These are phyloP conservation scores for Gymnogyps californianus DNA, from an alignment of 2,113 vertebrate genomes.

Conservation along the genomic window DNA sequence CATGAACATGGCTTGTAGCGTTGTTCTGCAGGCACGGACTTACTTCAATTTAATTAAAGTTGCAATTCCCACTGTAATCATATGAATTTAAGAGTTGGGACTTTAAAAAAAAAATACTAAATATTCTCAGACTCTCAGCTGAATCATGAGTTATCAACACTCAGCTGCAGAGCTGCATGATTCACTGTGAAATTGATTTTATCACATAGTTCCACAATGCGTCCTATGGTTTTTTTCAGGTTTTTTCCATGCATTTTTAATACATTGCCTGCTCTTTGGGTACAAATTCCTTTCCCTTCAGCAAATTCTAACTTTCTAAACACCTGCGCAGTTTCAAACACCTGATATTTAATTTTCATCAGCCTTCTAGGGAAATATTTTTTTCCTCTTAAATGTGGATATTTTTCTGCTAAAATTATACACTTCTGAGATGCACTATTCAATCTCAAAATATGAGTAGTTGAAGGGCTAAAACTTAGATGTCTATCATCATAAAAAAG, in stretches of 20 bases:
- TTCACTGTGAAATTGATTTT: constrained; percentile 44
- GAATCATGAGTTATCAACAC: constrained; percentile 22
- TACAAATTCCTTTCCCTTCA: constrained; percentile 26
- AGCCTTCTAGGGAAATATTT: neutral
- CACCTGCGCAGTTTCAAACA: constrained; percentile 4
- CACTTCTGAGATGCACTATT: neutral
- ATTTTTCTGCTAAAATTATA: neutral
- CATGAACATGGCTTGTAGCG: neutral
- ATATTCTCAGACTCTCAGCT: constrained; percentile 24
- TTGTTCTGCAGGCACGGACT: neutral
- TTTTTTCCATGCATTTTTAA: constrained; percentile 43
- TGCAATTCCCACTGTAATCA: constrained; percentile 18
- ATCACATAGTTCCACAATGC: constrained; percentile 19
- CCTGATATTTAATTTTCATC: neutral
- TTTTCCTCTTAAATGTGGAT: neutral
- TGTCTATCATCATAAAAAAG: neutral
- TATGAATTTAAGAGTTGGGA: constrained; percentile 28
- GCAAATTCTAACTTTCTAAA: constrained; percentile 23
- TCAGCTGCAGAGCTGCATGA: constrained; percentile 9
- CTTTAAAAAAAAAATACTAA: neutral
- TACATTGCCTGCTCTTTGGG: neutral
- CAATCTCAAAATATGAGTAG: neutral
- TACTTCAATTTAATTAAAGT: constrained; percentile 46
- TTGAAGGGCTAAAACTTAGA: neutral
- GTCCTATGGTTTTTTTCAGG: neutral